A percentile compares a stretch with the other conserved stretches of the same genome.
These are phyloP conservation scores for Marmota monax DNA, from an alignment of 2,113 vertebrate species.

Conservation along the genomic window DNA sequence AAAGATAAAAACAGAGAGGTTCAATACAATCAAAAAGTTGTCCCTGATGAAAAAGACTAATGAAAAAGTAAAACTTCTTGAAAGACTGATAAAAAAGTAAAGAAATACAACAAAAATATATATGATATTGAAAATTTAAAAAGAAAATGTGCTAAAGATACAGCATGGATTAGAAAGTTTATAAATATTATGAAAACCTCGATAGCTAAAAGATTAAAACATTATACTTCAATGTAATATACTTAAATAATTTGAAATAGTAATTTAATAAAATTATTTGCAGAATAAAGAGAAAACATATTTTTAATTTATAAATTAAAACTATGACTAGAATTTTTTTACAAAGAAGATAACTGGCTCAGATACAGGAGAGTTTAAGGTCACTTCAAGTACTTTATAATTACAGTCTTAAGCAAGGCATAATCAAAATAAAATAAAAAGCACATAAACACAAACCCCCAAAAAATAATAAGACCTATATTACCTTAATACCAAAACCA, in stretches of 20 bases:
- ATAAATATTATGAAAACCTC: background rate
- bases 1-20: background rate
- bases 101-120: background rate
- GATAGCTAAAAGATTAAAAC: background rate
- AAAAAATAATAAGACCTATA: background rate
- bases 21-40: background rate
- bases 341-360: background rate
- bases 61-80: background rate
- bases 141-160: background rate
- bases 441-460: rapidly evolving
- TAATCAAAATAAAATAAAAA: slow-evolving; percentile 42
- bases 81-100: background rate
- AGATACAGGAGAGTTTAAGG: background rate
- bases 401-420: background rate
- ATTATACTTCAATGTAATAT: background rate
- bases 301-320: background rate
- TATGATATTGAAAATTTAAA: background rate
- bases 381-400: background rate
- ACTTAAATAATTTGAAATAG: background rate
- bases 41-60: background rate
- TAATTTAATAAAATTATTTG: background rate
- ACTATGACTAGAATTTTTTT: background rate
- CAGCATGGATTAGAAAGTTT: background rate
- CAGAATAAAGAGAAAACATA: background rate
- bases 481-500: background rate